Base-by-base conservation (phyloP, 2,797 vertebrate species). In the Phataginus tricuspis region DNA sequence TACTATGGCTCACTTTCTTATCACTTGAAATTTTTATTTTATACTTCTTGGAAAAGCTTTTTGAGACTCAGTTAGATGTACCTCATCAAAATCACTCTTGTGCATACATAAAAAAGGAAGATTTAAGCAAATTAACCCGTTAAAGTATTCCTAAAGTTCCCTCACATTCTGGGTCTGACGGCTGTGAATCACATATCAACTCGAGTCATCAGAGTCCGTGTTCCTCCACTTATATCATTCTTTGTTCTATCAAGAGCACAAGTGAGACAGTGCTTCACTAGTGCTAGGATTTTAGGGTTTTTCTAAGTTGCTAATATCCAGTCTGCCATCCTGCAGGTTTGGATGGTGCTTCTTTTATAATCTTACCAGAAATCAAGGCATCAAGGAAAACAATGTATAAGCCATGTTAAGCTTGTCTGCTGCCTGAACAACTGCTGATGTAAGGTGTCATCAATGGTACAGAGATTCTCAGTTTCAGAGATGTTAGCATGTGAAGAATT, bases 11-110 rank as follows among this genome's bases (percentile, higher is more conserved):
- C 27, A 64, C n/a, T 39, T 57, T 66, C 31, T 92, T 34, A 69
- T 34, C 21, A 77, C 66, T 86, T 63, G 68, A 74, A 39, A 31
- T 80, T 80, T 80, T 85, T 55, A 61, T 80, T 86, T 92, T 63
- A 80, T 66, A 86, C 5, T 85, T 66, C 27, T 85, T 95, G 31
- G 27, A 69, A 89, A 86, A 63, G 59, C 16, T 91, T 29, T 71
- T 87, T n/a, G n/a, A 90, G 42, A 45, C 66, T 61, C 39, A 86
- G 6, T 75, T 63, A 82, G 57, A 85, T 55, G 12, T 68, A 45
- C n/a, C 29, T 37, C 7, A 72, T 49, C 55, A 89, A 92, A 84
- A 53, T 45, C 57, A 80, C 8, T 57, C 4, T 80, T 92, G 34
- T 85, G 12, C 18, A 57, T 27, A 39, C 25, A 14, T 68, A 75